Base-by-base conservation (phyloP, 1,140 invertebrate species). In the Platorchestia sp. region DNA sequence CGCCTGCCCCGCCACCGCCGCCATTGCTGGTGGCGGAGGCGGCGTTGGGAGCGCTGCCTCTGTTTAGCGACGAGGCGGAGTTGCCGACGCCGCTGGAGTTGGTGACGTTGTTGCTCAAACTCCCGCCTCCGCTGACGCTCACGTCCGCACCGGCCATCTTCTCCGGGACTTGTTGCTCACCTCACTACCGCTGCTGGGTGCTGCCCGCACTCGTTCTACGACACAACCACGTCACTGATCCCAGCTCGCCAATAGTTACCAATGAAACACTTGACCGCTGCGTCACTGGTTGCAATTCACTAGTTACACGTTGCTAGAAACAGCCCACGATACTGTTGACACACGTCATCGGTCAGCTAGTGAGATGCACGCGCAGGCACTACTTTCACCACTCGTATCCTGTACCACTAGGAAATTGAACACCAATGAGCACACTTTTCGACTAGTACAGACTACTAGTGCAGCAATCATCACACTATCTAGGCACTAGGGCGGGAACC, bases 11-110 rank as follows among this genome's bases (percentile, higher is more conserved):
- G 87, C 51, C 95, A 22, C 95, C 95, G 45, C 96, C 95, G 43
- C 95, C 47, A 93, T 91, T 90, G 45, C 95, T 95, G 89, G 95
- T 90, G 47, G 95, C 95, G 96, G 95, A 95, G 95, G 95, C 96
- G 36, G 87, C 87, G 41, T 90, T 90, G 44, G 91, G 27, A 19
- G 91, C 19, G 91, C 6, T 10, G 45, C 36, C 43, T 10, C 91
- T 44, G 91, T 47, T 45, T 19, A 45, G 43, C 43, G 91, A 45
- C 19, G 87, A 44, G 36, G 91, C 91, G 6, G 91, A 45, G 45
- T 93, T 93, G 14, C 43, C 91, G 40, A 93, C 45, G 14, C 91
- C 87, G 59, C 59, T 75, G 87, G 87, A 90, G 87, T 90, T 90
- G 44, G 27, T 43, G 41, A 42, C 87, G 44, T 45, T 93, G 91